Conservation (phyloP, 92 coral and sea anemone species). For the Ricordea florida region DNA sequence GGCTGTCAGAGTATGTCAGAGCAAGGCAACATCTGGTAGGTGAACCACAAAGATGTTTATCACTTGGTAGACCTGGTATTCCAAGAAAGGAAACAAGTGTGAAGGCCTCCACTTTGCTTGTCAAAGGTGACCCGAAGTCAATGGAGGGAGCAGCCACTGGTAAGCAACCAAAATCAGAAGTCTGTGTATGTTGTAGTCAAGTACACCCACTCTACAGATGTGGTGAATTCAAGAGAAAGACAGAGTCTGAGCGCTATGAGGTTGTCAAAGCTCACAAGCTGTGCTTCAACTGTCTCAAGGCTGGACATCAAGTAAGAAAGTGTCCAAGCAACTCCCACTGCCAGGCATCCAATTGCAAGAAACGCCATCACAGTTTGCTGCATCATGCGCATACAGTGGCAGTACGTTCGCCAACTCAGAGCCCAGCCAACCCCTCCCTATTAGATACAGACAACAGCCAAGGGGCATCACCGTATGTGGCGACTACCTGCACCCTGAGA, state of each 20-base stretch:
- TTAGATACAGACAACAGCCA: neutral
- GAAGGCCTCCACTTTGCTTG: constrained; percentile 5
- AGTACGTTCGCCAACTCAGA: neutral
- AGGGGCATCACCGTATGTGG: neutral
- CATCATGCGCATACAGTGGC: constrained; percentile 13
- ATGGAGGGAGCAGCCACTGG: neutral
- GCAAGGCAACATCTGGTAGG: constrained; percentile 45
- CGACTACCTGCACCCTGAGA: constrained; percentile 4
- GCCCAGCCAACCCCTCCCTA: neutral
- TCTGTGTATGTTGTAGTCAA: constrained; percentile 33
- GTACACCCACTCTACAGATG: constrained; percentile 38
- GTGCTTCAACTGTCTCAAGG: constrained; percentile 42
- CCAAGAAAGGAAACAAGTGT: neutral
- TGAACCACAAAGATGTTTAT: constrained; percentile 6
- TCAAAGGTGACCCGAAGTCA: constrained; percentile 9
- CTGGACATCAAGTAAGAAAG: constrained; percentile 20
- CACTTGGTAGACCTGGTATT: neutral
- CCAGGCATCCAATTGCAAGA: constrained; percentile 9
- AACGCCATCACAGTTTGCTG: constrained; percentile 29
- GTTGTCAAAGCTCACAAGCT: constrained; percentile 3
- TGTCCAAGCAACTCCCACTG: constrained; percentile 15
- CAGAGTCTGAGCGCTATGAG: constrained; percentile 21
- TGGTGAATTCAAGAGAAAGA: constrained; percentile 26
- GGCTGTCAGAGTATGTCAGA: constrained; percentile 58
- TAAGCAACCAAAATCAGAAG: neutral